Evolutionary conservation across 2,888 invertebrate genomes (phyloP), one percentile per base, ranked within the genome.

Genomic region (Ormia ochracea): DNA sequence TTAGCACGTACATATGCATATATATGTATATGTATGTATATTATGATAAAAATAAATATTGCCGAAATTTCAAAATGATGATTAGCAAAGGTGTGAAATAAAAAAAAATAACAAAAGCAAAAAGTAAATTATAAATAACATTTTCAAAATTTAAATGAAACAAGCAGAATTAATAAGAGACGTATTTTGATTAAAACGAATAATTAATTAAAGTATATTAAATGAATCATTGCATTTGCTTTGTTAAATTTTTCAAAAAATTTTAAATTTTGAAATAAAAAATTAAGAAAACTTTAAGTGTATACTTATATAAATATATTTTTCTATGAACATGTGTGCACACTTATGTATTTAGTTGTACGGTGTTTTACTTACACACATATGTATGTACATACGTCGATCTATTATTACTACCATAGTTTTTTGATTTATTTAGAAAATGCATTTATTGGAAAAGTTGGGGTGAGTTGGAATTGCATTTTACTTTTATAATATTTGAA

Each of bases 41-140:
- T 48, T n/a, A 28, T 63, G 73, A 56, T 73, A 73, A 63, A 73
- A 73, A 73, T 73, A 72, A 70, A 59, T 14, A 28, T 50, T 38
- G 31, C 31, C 23, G 61, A 50, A 41, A 19, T 63, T 21, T 54
- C 17, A 63, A 73, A 33, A 73, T 73, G 43, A 63, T 61, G 33
- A 45, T 73, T 63, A 36, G 43, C 36, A 54, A 73, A 73, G 54
- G 73, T 73, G 63, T 73, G 31, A 73, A 63, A 54, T 36, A 73
- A 33, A 54, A 59, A 43, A 14, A 41, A 2, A 12, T 36, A 54
- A 45, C 28, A 63, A 26, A 33, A 17, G n/a, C 38, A 56, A 36
- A 14, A 36, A 58, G 26, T 3, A 61, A 17, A 59, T 33, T 12
- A 54, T 41, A 31, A 72, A 54, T 61, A 26, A 38, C 43, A 61